Evolutionary conservation across 2,797 vertebrate genomes (phyloP).

Genomic region (Premnoplex brunnescens): DNA sequence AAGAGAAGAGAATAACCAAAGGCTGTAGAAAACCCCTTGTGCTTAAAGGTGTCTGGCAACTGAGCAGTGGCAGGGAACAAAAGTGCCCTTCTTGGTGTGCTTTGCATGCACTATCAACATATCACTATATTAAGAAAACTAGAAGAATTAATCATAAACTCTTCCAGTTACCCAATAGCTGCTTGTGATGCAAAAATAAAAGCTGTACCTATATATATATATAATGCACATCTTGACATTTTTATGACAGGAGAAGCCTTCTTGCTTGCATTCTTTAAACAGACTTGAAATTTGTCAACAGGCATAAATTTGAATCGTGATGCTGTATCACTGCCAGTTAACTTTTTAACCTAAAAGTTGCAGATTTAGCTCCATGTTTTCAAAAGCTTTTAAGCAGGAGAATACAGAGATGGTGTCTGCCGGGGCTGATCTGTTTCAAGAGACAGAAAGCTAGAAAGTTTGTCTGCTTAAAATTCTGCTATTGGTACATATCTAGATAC

Average conservation of each 20-base stretch:
- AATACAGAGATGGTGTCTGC: neutral
- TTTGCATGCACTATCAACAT: too few relatives aligned
- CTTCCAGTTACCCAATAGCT: too few relatives aligned
- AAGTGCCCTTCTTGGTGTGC: neutral
- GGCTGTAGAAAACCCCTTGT: neutral
- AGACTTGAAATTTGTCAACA: neutral
- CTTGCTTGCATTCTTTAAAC: neutral
- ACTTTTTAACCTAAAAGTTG: neutral
- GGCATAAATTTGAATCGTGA: neutral
- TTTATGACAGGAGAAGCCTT: neutral
- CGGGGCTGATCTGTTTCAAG: neutral
- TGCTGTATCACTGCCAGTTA: neutral
- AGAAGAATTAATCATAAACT: too few relatives aligned
- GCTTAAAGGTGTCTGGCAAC: neutral
- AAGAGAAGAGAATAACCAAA: neutral
- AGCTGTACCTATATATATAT: neutral
- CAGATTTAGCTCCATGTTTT: neutral
- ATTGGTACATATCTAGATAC: neutral
- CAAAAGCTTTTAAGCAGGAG: neutral
- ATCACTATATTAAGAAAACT: too few relatives aligned
- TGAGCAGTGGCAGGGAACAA: neutral
- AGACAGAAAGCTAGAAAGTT: neutral
- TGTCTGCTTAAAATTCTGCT: neutral
- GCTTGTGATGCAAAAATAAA: too few relatives aligned
- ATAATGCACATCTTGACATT: neutral